Evolutionary conservation across 2,113 vertebrate species (phyloP).

Genomic region (Sturnira hondurensis): DNA sequence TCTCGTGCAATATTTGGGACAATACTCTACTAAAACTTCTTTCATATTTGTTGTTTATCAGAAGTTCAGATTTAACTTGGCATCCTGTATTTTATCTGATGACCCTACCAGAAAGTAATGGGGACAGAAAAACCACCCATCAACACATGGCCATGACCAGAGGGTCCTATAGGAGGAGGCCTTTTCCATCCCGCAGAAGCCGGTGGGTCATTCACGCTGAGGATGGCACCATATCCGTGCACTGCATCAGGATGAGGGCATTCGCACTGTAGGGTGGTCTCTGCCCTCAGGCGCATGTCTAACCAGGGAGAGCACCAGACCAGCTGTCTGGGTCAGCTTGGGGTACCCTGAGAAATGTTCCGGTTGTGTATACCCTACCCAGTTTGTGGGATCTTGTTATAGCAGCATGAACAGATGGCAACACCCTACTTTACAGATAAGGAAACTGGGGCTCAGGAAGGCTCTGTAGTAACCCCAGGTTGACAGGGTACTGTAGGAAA

Average conservation of each 20-base stretch:
- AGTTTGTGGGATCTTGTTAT: not conserved
- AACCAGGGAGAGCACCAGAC: not conserved
- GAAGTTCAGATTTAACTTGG: not conserved
- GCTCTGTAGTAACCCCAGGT: not conserved
- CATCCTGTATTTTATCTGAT: not conserved
- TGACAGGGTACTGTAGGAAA: not conserved
- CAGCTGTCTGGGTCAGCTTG: not conserved
- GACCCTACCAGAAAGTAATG: not conserved
- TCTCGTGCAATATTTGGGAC: not conserved
- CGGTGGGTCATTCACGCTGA: no score
- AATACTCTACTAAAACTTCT: not conserved
- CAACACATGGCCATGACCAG: not conserved
- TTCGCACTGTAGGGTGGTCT: not conserved
- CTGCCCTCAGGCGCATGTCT: not conserved
- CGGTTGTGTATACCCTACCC: not conserved
- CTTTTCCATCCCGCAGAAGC: not conserved
- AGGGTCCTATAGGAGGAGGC: not conserved
- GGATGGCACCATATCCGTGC: rapidly evolving
- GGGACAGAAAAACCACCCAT: not conserved
- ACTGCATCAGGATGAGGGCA: rapidly evolving
- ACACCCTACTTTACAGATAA: not conserved
- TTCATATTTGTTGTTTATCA: not conserved
- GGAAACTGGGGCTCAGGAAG: not conserved
- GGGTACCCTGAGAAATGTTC: not conserved
- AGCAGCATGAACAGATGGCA: not conserved